Evolutionary conservation across 1,140 invertebrate species (phyloP).

Genomic region (Manduca sexta): DNA sequence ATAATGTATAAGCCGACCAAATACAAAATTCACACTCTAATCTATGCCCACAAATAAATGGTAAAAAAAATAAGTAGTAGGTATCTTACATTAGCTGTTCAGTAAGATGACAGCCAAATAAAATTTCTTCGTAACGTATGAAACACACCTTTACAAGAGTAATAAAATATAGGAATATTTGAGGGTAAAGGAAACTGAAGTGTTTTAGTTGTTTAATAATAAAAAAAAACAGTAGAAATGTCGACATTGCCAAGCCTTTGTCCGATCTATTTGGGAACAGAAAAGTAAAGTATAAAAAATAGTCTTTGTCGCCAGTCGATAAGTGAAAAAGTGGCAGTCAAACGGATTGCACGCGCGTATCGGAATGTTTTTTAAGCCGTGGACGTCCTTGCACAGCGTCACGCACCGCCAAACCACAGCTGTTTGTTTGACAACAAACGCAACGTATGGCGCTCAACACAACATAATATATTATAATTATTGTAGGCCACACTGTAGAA

Average conservation of each 20-base stretch:
- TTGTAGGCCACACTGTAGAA: neutral
- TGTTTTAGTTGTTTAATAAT: too few relatives aligned
- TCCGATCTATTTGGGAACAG: too few relatives aligned
- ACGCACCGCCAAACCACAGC: slow-evolving; percentile 30
- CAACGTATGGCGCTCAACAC: slow-evolving; percentile 9
- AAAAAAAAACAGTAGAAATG: neutral
- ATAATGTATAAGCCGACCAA: too few relatives aligned
- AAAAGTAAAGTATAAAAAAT: neutral
- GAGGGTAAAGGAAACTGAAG: too few relatives aligned
- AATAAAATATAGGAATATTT: too few relatives aligned
- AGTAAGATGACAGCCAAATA: too few relatives aligned
- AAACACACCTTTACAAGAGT: too few relatives aligned
- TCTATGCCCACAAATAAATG: too few relatives aligned
- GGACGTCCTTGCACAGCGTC: slow-evolving; percentile 38
- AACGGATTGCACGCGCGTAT: slow-evolving; percentile 12
- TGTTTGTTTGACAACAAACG: slow-evolving; percentile 45
- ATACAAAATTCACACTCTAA: too few relatives aligned
- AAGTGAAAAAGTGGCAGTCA: slow-evolving; percentile 18
- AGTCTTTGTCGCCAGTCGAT: slow-evolving; percentile 12
- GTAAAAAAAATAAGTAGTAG: too few relatives aligned
- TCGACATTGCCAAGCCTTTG: neutral
- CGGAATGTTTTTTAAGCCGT: slow-evolving; percentile 19
- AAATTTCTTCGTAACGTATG: neutral
- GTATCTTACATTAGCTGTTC: neutral
- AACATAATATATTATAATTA: neutral